Evolutionary conservation across 2,888 invertebrate genomes (phyloP).

Genomic region (Neria commutata): DNA sequence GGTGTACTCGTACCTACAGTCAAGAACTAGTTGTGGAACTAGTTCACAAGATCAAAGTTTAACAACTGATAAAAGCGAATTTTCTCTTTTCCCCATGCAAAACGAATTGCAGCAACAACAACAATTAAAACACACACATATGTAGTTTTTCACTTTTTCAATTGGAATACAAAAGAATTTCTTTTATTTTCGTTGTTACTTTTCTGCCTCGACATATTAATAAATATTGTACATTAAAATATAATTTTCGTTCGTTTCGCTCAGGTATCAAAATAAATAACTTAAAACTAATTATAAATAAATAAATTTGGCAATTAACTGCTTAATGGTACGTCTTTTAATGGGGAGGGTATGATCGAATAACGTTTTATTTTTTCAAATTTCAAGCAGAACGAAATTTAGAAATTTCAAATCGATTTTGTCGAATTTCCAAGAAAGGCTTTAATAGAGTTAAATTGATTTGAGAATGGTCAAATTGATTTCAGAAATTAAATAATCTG

Average conservation of each 20-base stretch:
- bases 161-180: background rate
- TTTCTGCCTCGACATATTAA: too few relatives aligned
- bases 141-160: too few relatives aligned
- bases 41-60: constrained; percentile 11
- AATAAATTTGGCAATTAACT: constrained; percentile 4
- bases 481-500: background rate
- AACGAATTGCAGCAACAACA: background rate
- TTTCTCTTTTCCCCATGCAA: too few relatives aligned
- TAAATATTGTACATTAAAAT: background rate
- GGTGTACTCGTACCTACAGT: background rate
- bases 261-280: constrained; percentile 7
- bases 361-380: too few relatives aligned
- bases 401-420: constrained; percentile 16
- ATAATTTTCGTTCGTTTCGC: constrained; percentile 2
- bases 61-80: background rate
- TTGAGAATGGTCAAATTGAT: background rate
- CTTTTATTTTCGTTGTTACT: constrained; percentile 8
- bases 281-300: background rate
- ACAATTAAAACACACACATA: background rate
- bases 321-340: too few relatives aligned
- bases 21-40: constrained; percentile 4
- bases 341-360: background rate
- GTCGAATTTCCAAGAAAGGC: constrained; percentile 29
- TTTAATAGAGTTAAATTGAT: constrained; percentile 10
- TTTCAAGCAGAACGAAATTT: too few relatives aligned